Base-by-base conservation (phyloP, 1,140 invertebrate species). In the Heliothis virescens region DNA sequence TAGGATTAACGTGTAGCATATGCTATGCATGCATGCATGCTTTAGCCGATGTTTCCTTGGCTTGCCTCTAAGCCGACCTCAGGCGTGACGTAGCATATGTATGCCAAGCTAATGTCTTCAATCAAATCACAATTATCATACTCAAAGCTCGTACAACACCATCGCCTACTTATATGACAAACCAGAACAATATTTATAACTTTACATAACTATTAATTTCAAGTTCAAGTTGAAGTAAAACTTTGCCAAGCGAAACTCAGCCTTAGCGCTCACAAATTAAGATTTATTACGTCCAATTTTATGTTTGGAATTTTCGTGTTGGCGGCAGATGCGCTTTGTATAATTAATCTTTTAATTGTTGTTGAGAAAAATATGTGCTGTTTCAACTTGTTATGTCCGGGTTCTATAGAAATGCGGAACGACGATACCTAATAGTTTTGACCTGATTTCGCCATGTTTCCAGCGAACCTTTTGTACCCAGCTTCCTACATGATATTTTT, bases 191-290 rank as follows among this genome's bases (percentile, higher is more conserved):
- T 13, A 62, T 75, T 62, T 48, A 75, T 50, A 62, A 60, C n/a
- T 75, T 74, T 59, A 79, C 53, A 52, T 47, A 79, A 71, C 53
- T 47, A 60, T 78, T 69, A 59, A 72, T 47, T 79, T 71, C 77
- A 79, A 79, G 65, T 79, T 79, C 77, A 79, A 79, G 77, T 72
- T 79, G 55, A 79, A 72, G 47, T 13, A 2, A 47, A 47, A 26
- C 47, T 48, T 60, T 16, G 62, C 41, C 72, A 52, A 12, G 48
- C 41, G 41, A 75, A 48, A 59, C 3, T 4, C 0, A n/a, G 48
- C 47, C 41, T 50, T 75, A 75, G 10, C 3, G 10, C 5, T n/a
- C 5, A 11, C 11, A 3, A 1, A 5, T 26, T 60, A 50, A 62
- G 55, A 34, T 29, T n/a, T 13, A 50, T 21, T 3, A 16, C 1